A percentile compares a stretch with the other conserved stretches of the same genome.
phyloP scores from a whole-genome alignment of 92 coral and sea anemone genomes.

The Anthopleura xanthogrammica region DNA sequence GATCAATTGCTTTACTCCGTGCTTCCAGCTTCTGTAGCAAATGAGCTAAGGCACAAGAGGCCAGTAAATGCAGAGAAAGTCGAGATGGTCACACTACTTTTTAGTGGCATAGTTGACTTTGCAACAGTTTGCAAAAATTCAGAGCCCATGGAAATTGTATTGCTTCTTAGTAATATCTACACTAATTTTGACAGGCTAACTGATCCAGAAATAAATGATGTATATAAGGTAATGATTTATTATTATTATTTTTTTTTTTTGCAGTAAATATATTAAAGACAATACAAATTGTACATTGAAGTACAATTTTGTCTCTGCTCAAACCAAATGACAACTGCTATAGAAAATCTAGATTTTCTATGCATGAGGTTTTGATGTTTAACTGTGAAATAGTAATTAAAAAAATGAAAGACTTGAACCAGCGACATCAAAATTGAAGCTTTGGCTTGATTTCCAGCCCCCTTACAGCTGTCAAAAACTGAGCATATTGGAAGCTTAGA shows the following conservation, averaged over 20 bases:
- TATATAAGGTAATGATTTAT: conserved; percentile 66
- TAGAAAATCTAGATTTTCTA: background rate
- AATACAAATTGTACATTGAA: background rate
- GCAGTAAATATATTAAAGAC: background rate
- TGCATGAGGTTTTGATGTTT: background rate
- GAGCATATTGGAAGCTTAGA: background rate
- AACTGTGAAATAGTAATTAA: background rate
- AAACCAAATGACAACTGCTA: background rate
- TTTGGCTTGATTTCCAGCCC: too few relatives aligned
- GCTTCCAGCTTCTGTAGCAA: conserved; percentile 85
- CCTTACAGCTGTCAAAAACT: too few relatives aligned
- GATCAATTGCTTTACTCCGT: conserved; percentile 83
- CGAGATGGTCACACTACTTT: conserved; percentile 83
- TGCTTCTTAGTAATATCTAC: conserved; percentile 76
- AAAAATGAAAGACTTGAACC: background rate
- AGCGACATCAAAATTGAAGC: background rate
- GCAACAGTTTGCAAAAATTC: conserved; percentile 71
- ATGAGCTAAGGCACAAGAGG: conserved; percentile 84
- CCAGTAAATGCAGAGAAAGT: conserved; percentile 84
- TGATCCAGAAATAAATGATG: conserved; percentile 81
- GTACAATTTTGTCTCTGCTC: background rate
- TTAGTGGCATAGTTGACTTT: conserved; percentile 86
- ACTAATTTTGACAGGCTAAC: conserved; percentile 80
- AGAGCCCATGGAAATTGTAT: conserved; percentile 79
- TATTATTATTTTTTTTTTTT: too few relatives aligned